Percentiles rank a stretch among this genome's conserved stretches.
Evolutionary conservation across 2,888 invertebrate genomes (phyloP).

Genomic region (Ectemnius continuus): DNA sequence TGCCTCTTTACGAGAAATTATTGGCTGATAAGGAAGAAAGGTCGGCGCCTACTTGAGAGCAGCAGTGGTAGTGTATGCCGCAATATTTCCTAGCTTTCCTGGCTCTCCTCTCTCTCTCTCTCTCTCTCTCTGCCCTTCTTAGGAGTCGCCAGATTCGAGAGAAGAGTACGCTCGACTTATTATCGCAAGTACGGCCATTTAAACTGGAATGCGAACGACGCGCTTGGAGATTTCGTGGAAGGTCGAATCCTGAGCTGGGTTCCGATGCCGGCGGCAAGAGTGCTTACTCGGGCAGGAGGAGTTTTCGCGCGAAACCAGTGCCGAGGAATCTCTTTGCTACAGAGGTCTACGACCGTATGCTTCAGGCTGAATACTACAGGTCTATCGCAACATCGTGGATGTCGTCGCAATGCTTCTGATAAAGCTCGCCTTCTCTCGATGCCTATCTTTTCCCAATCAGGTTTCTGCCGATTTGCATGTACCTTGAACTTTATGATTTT

Average conservation of each 20-base stretch:
- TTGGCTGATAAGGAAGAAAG: slow-evolving; percentile 86
- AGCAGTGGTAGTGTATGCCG: too few relatives aligned
- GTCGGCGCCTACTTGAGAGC: slow-evolving; percentile 75
- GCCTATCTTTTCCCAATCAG: not conserved
- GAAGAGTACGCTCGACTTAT: slow-evolving; percentile 72
- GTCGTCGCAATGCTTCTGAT: slow-evolving; percentile 1
- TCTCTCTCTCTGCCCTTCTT: slow-evolving; percentile 10
- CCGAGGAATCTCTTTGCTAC: slow-evolving; percentile 86
- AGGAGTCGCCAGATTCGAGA: slow-evolving; percentile 75
- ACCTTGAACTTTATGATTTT: not conserved
- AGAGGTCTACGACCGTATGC: slow-evolving; percentile 85
- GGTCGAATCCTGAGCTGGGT: slow-evolving; percentile 74
- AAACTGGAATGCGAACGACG: slow-evolving; percentile 74
- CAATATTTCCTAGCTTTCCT: not conserved
- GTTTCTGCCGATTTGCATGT: slow-evolving; percentile 8
- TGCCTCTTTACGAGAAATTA: slow-evolving; percentile 86
- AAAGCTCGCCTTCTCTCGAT: not conserved
- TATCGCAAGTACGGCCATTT: slow-evolving; percentile 75
- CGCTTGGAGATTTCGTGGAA: slow-evolving; percentile 69
- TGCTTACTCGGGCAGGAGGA: slow-evolving; percentile 38
- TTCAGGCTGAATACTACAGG: slow-evolving; percentile 87
- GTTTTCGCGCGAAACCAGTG: slow-evolving; percentile 84
- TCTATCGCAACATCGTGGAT: not conserved
- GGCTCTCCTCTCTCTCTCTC: too few relatives aligned
- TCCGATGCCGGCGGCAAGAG: slow-evolving; percentile 41